A percentile compares a stretch with the other conserved stretches of the same genome.
These are phyloP conservation scores for Sebastes cheni DNA, from an alignment of 2,797 vertebrate species.

Conservation along the genomic window DNA sequence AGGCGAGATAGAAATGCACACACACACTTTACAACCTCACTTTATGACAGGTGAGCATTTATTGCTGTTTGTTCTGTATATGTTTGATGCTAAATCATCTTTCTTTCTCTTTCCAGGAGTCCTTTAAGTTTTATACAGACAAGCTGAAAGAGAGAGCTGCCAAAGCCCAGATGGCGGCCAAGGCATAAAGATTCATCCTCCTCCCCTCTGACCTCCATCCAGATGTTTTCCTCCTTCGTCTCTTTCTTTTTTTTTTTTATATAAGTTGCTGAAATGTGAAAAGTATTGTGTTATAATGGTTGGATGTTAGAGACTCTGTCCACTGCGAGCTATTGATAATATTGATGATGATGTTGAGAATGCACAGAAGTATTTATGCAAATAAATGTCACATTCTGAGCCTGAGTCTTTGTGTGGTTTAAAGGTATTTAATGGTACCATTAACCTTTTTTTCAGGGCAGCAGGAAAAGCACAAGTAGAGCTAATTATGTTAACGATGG, in stretches of 20 bases:
- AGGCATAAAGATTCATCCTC: slow-evolving; percentile 55
- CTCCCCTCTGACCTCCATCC: not conserved
- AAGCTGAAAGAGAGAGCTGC: slow-evolving; percentile 73
- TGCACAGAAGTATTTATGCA: slow-evolving; percentile 86
- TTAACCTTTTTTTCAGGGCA: not conserved
- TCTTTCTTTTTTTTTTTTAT: slow-evolving; percentile 37
- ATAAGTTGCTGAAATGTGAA: slow-evolving; percentile 39
- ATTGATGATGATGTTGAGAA: slow-evolving; percentile 26
- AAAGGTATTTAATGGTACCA: not conserved
- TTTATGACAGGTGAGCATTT: not conserved
- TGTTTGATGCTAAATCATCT: slow-evolving; percentile 12
- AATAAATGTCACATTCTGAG: slow-evolving; percentile 73
- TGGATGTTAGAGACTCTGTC: slow-evolving; percentile 20
- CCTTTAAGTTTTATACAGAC: slow-evolving; percentile 86
- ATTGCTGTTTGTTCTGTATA: not conserved
- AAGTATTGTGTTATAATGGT: slow-evolving; percentile 47
- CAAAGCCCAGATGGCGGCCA: slow-evolving; percentile 22
- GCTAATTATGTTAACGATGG: not conserved
- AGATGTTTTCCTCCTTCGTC: not conserved
- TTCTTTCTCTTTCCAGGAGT: slow-evolving; percentile 80
- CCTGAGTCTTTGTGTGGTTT: not conserved
- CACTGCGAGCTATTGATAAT: slow-evolving; percentile 22
- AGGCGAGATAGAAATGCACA: not conserved
- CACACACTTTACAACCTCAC: not conserved
- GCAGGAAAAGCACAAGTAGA: not conserved